These are phyloP conservation scores for Phrynocephalus versicolor DNA, from an alignment of 2,113 vertebrate genomes.

Conservation along the genomic window DNA sequence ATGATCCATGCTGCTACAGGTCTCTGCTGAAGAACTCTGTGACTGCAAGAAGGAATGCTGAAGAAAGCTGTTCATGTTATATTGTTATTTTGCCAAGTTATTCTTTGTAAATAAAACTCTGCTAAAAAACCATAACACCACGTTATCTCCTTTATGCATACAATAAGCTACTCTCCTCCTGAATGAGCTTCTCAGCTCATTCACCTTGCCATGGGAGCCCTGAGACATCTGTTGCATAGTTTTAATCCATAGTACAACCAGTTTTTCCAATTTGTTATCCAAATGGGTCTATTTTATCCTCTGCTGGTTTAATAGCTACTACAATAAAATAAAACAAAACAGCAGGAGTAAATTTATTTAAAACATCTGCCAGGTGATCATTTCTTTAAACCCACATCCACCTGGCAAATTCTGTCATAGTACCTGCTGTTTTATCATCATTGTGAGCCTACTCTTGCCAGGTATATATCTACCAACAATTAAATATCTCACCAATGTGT, in stretches of 20 bases:
- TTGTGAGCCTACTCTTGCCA: not conserved
- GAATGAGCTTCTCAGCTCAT: conserved; percentile 43
- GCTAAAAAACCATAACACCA: no score
- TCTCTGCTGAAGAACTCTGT: no score
- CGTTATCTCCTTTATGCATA: conserved; percentile 53
- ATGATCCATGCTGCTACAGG: no score
- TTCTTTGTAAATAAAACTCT: no score
- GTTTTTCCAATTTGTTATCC: conserved; percentile 56
- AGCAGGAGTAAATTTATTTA: conserved; percentile 52
- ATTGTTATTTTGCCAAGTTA: no score
- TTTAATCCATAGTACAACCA: conserved; percentile 55
- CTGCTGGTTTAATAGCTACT: conserved; percentile 63
- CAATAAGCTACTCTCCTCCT: conserved; percentile 45
- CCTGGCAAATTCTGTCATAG: not conserved
- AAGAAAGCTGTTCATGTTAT: no score
- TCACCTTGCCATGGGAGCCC: conserved; percentile 61
- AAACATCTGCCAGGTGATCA: conserved; percentile 34
- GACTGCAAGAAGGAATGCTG: no score
- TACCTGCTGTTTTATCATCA: not conserved
- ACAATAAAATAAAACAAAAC: conserved; percentile 60
- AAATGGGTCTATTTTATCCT: conserved; percentile 70
- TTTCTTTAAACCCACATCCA: not conserved
- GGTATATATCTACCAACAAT: not conserved
- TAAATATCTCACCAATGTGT: not conserved
- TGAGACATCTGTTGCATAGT: conserved; percentile 58